These are phyloP conservation scores for Marasmarcha lunaedactyla DNA, from an alignment of 2,888 invertebrate species.

Conservation along the genomic window DNA sequence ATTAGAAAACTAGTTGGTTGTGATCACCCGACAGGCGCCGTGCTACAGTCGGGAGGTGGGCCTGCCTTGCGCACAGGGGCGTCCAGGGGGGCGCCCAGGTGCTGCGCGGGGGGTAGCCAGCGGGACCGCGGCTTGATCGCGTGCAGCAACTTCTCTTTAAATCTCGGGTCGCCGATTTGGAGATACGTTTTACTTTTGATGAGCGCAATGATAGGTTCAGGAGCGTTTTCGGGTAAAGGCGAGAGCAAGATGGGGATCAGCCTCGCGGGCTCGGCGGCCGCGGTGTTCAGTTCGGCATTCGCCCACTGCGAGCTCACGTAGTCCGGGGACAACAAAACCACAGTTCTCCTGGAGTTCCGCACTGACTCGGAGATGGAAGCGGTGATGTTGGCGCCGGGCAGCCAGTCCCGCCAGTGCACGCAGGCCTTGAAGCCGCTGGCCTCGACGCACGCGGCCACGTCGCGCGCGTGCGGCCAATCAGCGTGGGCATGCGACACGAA, in stretches of 20 bases:
- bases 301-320: background rate
- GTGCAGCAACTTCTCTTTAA: background rate
- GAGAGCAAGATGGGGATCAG: background rate
- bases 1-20: too few species aligned
- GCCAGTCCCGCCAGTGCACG: background rate
- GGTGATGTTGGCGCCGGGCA: conserved; percentile 1
- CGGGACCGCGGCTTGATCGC: background rate
- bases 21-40: too few species aligned
- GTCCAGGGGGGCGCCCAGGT: background rate
- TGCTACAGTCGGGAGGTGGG: too few species aligned
- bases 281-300: background rate
- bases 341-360: background rate
- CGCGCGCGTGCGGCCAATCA: background rate
- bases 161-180: background rate
- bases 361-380: background rate
- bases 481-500: background rate
- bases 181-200: too few species aligned
- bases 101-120: background rate
- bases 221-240: too few species aligned
- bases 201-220: too few species aligned
- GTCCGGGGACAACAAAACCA: background rate
- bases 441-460: background rate
- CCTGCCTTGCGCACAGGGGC: too few species aligned
- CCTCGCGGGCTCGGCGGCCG: background rate
- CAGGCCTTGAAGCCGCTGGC: background rate